Conservation (phyloP, 2,888 invertebrate species). For the Tricholauxania praeusta region DNA sequence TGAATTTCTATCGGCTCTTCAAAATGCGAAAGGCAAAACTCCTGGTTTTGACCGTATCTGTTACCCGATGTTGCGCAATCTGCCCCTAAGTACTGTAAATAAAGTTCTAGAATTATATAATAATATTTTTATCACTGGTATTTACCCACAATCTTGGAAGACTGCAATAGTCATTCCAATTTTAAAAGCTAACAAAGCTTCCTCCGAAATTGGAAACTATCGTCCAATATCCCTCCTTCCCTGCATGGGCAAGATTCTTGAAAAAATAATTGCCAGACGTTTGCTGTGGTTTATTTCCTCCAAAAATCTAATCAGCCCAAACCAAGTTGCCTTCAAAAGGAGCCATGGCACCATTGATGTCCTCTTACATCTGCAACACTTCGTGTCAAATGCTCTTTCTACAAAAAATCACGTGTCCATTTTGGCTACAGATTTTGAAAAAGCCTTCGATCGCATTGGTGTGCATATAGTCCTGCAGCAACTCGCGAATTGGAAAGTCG, state of each 20-base stretch:
- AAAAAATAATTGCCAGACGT: slow-evolving; percentile 30
- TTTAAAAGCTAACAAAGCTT: slow-evolving; percentile 9
- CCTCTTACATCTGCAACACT: slow-evolving; percentile 6
- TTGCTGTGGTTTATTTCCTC: slow-evolving; percentile 8
- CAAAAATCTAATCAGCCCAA: slow-evolving; percentile 8
- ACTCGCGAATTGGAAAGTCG: background rate
- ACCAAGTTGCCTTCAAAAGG: no score
- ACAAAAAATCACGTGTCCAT: slow-evolving; percentile 8
- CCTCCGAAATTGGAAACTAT: background rate
- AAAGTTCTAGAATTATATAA: background rate
- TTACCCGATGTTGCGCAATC: slow-evolving; percentile 10
- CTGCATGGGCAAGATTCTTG: slow-evolving; percentile 27
- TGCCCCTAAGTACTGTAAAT: background rate
- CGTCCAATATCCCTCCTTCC: slow-evolving; percentile 29
- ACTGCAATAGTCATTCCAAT: slow-evolving; percentile 1
- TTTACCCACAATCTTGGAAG: slow-evolving; percentile 10
- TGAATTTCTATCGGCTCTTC: no score
- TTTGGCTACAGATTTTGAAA: slow-evolving; percentile 21
- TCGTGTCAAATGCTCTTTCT: background rate
- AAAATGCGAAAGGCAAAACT: background rate
- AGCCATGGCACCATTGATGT: no score
- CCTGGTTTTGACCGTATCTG: slow-evolving; percentile 10
- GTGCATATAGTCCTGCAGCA: background rate
- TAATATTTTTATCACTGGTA: background rate
- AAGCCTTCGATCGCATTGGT: slow-evolving; percentile 13